A percentile compares a stretch with the other conserved stretches of the same genome.
Conservation (phyloP, 2,113 vertebrate species). For the Pogonocichla stellata region DNA sequence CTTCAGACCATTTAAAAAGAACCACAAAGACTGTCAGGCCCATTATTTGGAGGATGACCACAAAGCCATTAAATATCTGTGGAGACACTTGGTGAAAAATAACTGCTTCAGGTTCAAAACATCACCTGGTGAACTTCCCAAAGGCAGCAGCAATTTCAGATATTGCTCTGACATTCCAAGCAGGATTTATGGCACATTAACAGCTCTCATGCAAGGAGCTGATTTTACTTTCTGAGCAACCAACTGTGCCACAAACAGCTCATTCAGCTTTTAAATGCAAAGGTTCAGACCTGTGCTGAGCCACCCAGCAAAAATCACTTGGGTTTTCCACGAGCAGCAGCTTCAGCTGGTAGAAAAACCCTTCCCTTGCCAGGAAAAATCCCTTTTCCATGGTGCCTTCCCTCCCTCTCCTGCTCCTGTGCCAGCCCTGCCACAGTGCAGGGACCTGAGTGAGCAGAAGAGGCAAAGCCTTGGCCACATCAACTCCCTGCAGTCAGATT, state of each 20-base stretch:
- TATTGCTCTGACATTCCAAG: neutral
- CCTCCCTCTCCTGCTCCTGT: accelerated
- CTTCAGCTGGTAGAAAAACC: neutral
- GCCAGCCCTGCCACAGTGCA: neutral
- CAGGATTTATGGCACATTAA: neutral
- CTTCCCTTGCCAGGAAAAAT: neutral
- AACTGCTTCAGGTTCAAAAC: neutral
- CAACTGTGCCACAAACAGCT: neutral
- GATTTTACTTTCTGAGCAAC: neutral
- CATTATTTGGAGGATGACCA: neutral
- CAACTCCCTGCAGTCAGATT: neutral
- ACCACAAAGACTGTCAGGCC: neutral
- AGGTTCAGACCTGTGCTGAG: neutral
- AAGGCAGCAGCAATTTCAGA: neutral
- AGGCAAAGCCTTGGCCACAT: neutral
- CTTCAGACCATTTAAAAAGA: neutral
- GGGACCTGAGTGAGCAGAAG: neutral
- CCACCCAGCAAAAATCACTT: neutral
- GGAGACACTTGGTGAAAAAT: neutral
- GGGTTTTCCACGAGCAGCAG: neutral
- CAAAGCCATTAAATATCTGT: neutral
- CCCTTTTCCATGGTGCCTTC: neutral
- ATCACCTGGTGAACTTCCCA: neutral
- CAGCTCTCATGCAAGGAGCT: neutral
- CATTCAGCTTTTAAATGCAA: neutral